Conservation (phyloP, 2,888 invertebrate genomes). For the Chesias legatella region DNA sequence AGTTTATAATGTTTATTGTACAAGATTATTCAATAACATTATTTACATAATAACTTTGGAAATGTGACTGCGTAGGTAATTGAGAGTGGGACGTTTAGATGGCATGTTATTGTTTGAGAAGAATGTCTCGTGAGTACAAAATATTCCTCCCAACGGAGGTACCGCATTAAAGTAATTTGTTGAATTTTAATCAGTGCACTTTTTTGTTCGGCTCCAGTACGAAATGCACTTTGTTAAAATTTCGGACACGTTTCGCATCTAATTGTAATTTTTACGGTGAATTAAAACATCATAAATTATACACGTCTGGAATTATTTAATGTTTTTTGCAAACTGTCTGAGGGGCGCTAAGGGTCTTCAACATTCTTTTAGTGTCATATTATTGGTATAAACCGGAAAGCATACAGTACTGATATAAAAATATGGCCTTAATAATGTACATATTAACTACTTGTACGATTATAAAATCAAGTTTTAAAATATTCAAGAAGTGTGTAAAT, state of each 20-base stretch:
- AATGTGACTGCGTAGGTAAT: constrained; percentile 4
- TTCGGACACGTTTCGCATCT: constrained; percentile 19
- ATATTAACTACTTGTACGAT: too few species aligned
- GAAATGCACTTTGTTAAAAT: constrained; percentile 28
- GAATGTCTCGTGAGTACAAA: constrained; percentile 7
- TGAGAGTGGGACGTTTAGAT: constrained; percentile 7
- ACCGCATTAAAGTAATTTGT: too few species aligned
- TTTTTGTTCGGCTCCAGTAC: constrained; percentile 14
- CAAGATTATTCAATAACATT: constrained; percentile 5
- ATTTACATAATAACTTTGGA: background rate
- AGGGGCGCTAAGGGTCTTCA: constrained; percentile 40
- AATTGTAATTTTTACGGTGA: constrained; percentile 35
- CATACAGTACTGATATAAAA: constrained; percentile 12
- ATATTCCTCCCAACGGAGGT: background rate
- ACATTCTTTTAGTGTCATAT: constrained; percentile 38
- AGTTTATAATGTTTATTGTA: constrained; percentile 15
- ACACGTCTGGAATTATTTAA: constrained; percentile 47
- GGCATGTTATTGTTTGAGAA: constrained; percentile 9
- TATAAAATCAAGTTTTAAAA: constrained; percentile 3
- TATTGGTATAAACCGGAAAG: constrained; percentile 22
- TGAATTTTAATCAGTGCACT: background rate
- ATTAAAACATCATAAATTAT: constrained; percentile 59
- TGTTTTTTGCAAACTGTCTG: constrained; percentile 36
- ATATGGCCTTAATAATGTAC: constrained; percentile 8
- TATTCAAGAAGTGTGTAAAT: constrained; percentile 1